Evolutionary conservation across 2,113 vertebrate species (phyloP).

Genomic region (Ranitomeya imitator): DNA sequence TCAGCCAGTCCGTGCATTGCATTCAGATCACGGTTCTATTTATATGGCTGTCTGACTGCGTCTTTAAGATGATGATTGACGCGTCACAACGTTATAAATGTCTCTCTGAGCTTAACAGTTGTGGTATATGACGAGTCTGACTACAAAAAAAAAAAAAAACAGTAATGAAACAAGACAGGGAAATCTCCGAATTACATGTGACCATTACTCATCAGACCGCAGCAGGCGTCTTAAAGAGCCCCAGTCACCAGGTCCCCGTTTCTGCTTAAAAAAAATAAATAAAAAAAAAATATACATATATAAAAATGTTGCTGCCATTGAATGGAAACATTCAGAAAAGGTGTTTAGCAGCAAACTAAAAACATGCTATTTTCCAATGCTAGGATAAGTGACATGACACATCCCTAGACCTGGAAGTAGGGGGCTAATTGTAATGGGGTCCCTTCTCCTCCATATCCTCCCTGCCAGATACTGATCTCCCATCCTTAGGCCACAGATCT

Average conservation of each 20-base stretch:
- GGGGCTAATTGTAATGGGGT: background rate
- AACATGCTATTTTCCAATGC: background rate
- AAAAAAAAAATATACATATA: no score
- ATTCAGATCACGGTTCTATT: no score
- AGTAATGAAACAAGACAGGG: background rate
- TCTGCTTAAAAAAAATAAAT: background rate
- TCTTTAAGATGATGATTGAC: background rate
- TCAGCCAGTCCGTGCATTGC: no score
- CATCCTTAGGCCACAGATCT: background rate
- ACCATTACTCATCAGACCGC: constrained; percentile 12
- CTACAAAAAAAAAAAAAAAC: background rate
- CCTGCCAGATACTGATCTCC: background rate
- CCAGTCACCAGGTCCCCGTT: background rate
- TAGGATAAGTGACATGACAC: background rate
- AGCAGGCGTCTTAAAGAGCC: background rate
- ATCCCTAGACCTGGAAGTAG: background rate
- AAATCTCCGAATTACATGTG: constrained; percentile 2
- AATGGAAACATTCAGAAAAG: no score
- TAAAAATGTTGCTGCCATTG: no score
- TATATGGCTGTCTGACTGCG: no score
- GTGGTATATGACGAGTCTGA: background rate
- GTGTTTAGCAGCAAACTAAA: no score
- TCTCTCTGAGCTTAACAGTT: background rate
- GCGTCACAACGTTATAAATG: background rate
- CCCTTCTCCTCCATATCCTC: background rate